Evolutionary conservation across 2,888 invertebrate species (phyloP).

Genomic region (Rhingia rostrata): DNA sequence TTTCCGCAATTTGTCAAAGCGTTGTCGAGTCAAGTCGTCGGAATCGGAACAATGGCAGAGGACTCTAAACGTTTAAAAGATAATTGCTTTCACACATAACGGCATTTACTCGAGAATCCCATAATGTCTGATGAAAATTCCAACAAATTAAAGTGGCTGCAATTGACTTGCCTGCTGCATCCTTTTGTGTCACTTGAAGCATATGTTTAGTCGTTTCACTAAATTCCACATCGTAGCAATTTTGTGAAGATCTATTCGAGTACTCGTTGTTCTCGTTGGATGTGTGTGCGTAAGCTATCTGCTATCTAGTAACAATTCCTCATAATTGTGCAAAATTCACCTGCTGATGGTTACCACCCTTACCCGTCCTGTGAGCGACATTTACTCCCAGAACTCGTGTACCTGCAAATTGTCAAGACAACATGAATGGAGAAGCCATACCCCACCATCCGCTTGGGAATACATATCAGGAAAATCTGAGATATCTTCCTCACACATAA

Average conservation of each 20-base stretch:
- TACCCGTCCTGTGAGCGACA: conserved; percentile 11
- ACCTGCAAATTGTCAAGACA: conserved; percentile 17
- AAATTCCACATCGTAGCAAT: background rate
- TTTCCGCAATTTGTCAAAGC: conserved; percentile 12
- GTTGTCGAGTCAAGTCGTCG: background rate
- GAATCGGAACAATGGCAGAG: conserved; percentile 4
- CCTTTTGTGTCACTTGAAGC: conserved; percentile 9
- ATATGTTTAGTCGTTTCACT: conserved; percentile 20
- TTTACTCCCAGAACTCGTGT: conserved; percentile 1
- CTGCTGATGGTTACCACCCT: conserved; percentile 11
- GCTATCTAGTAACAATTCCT: conserved; percentile 34
- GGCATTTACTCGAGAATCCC: background rate
- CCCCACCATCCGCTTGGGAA: background rate
- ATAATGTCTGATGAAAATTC: conserved; percentile 5
- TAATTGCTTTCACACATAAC: conserved; percentile 1
- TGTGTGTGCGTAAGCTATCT: background rate
- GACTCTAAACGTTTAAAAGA: conserved; percentile 9
- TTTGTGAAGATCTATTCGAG: background rate
- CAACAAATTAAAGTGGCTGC: conserved; percentile 4
- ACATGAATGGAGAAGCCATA: background rate
- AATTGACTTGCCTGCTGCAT: background rate
- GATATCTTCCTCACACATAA: conserved; percentile 17
- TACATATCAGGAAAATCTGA: conserved; percentile 3
- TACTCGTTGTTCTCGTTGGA: conserved; percentile 1
- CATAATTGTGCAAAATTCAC: conserved; percentile 17